Conservation (phyloP, 2,888 invertebrate species). For the Acanthococcus lagerstroemiae region DNA sequence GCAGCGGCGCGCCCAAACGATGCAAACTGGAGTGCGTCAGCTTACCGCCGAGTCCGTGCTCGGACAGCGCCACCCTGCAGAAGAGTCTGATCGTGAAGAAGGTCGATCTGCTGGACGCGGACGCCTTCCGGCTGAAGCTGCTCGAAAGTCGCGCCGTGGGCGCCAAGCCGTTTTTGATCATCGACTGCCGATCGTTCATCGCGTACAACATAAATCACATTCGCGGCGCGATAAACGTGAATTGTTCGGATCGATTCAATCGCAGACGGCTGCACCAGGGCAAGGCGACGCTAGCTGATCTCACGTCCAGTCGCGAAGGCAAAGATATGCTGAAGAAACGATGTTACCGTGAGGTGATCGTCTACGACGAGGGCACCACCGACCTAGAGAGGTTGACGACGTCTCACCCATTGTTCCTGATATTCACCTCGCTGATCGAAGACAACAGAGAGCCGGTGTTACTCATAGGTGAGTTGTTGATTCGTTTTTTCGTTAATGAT, state of each 20-base stretch:
- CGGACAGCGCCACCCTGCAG: constrained; percentile 48
- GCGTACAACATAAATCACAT: constrained; percentile 60
- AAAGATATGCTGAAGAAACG: constrained; percentile 52
- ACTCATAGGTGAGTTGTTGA: constrained; percentile 52
- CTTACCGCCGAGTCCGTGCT: constrained; percentile 48
- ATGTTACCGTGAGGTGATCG: constrained; percentile 52
- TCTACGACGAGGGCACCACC: constrained; percentile 58
- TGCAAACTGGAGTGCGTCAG: constrained; percentile 48
- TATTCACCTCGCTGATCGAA: constrained; percentile 55
- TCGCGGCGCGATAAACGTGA: constrained; percentile 57
- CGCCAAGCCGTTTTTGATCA: constrained; percentile 32
- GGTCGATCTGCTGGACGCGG: constrained; percentile 39
- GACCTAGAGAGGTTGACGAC: constrained; percentile 51
- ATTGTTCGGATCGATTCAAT: constrained; percentile 60
- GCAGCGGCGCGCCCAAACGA: constrained; percentile 43
- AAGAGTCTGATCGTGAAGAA: constrained; percentile 46
- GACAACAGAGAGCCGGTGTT: constrained; percentile 56
- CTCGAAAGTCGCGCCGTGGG: background rate
- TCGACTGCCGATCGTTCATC: constrained; percentile 48
- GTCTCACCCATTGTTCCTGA: constrained; percentile 53
- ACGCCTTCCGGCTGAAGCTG: constrained; percentile 30
- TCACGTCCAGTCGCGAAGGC: constrained; percentile 54
- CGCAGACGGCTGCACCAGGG: constrained; percentile 56
- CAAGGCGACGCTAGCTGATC: constrained; percentile 54
- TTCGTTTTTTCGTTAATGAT: too few species aligned